Conservation (phyloP, 1,140 invertebrate species). For the Lordiphosa clarofinis region DNA sequence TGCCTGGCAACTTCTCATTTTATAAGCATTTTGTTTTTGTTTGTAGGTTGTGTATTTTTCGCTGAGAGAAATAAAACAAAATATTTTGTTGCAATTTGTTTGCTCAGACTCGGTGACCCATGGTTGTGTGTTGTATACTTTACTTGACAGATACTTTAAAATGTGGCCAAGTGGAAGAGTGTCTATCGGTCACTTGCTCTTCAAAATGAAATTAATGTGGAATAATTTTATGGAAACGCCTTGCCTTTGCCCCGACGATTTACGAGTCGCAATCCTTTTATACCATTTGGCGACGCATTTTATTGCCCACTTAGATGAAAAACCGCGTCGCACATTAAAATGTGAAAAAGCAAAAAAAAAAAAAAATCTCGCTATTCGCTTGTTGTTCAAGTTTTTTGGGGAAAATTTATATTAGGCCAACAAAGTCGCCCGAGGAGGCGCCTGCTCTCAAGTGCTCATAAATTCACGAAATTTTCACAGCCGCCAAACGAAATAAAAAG, state of each 20-base stretch:
- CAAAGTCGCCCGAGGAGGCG: constrained; percentile 61
- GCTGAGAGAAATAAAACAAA: constrained; percentile 47
- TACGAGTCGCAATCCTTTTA: constrained; percentile 71
- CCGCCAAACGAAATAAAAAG: constrained; percentile 58
- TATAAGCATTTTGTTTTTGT: constrained; percentile 61
- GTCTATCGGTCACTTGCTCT: constrained; percentile 9
- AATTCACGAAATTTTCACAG: constrained; percentile 76
- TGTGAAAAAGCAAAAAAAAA: constrained; percentile 31
- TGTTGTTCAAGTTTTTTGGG: constrained; percentile 53
- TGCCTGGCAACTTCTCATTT: constrained; percentile 64
- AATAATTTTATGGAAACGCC: constrained; percentile 1
- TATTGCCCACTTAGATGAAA: constrained; percentile 60
- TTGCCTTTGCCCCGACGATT: constrained; percentile 49
- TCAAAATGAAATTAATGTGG: constrained; percentile 56
- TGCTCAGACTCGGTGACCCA: constrained; percentile 8
- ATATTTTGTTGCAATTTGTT: constrained; percentile 73
- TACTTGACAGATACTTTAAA: constrained; percentile 74
- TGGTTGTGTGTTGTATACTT: constrained; percentile 30
- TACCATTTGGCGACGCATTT: constrained; percentile 66
- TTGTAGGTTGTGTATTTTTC: constrained; percentile 38
- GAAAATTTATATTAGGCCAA: constrained; percentile 74
- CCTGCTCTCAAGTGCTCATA: constrained; percentile 75
- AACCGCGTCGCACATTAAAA: constrained; percentile 65
- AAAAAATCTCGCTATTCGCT: constrained; percentile 1
- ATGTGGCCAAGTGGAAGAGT: constrained; percentile 57